Percentiles rank a stretch among this genome's conserved stretches.
phyloP scores from a whole-genome alignment of 2,113 vertebrate species.

The Pluvianellus socialis region DNA sequence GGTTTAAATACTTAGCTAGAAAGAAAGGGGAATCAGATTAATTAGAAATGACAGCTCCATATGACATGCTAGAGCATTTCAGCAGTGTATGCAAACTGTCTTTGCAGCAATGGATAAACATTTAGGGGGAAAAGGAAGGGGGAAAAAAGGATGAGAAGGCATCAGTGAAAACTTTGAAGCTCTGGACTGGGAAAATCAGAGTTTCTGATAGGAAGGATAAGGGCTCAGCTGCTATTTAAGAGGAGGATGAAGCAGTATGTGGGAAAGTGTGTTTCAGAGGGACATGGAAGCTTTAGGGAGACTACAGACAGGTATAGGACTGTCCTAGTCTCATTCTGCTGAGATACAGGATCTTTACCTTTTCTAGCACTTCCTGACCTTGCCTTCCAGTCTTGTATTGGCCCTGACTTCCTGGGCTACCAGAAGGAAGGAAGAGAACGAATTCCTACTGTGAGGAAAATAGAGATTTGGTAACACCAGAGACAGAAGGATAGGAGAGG shows the following conservation, averaged over 20 bases:
- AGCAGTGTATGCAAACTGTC: not conserved
- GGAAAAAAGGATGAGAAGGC: not conserved
- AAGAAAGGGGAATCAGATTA: not conserved
- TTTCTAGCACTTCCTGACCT: not conserved
- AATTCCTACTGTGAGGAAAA: not conserved
- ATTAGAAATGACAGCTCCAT: not conserved
- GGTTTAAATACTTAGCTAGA: not conserved
- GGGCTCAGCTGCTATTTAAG: not conserved
- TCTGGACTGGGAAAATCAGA: not conserved
- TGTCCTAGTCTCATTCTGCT: not conserved
- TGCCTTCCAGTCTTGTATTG: not conserved
- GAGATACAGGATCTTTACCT: not conserved
- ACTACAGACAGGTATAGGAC: not conserved
- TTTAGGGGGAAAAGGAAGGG: fast-evolving
- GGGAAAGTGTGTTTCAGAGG: not conserved
- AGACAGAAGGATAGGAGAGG: not conserved
- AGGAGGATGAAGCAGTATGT: not conserved
- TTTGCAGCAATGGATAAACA: not conserved
- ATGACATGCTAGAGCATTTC: not conserved
- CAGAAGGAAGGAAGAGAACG: not conserved
- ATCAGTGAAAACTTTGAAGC: not conserved
- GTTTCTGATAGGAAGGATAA: not conserved
- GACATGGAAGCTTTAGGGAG: not conserved
- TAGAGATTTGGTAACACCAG: not conserved
- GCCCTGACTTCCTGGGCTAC: not conserved